These are phyloP conservation scores for Brachypteracias leptosomus DNA, from an alignment of 2,113 vertebrate species.

Conservation along the genomic window DNA sequence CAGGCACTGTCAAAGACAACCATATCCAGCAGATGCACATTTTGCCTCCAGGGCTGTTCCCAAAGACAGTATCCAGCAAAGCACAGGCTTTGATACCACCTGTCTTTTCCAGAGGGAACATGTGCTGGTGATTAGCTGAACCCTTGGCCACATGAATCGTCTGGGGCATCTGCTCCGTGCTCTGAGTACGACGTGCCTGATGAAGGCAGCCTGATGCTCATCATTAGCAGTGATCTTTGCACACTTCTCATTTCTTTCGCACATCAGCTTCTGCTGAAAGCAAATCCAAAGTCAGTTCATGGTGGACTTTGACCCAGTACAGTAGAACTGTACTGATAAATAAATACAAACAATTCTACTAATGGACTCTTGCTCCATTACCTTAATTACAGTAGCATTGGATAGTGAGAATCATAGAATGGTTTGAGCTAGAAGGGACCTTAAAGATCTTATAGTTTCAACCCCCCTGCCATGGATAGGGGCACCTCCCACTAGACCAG, in stretches of 20 bases:
- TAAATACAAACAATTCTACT: not conserved
- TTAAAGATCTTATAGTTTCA: too few relatives aligned
- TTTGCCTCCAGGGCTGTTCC: not conserved
- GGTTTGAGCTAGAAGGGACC: too few relatives aligned
- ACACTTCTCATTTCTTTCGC: not conserved
- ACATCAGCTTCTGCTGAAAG: not conserved
- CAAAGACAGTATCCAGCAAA: not conserved
- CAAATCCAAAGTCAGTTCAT: not conserved
- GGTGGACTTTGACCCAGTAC: not conserved
- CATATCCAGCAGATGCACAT: not conserved
- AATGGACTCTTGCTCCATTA: not conserved
- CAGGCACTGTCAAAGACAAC: not conserved
- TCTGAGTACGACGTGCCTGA: rapidly evolving
- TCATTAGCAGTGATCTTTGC: rapidly evolving
- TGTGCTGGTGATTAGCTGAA: not conserved
- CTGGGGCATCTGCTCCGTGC: not conserved
- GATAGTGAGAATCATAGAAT: not conserved
- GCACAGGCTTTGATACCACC: not conserved
- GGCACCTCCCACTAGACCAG: too few relatives aligned
- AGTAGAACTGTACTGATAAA: not conserved
- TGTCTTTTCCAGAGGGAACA: not conserved
- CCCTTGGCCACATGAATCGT: not conserved
- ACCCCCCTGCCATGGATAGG: too few relatives aligned
- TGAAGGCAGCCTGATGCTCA: not conserved
- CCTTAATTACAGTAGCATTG: not conserved